Evolutionary conservation across 2,113 vertebrate species (phyloP), one percentile per base, ranked within the genome.

Genomic region (Psilopsiagon aymara): DNA sequence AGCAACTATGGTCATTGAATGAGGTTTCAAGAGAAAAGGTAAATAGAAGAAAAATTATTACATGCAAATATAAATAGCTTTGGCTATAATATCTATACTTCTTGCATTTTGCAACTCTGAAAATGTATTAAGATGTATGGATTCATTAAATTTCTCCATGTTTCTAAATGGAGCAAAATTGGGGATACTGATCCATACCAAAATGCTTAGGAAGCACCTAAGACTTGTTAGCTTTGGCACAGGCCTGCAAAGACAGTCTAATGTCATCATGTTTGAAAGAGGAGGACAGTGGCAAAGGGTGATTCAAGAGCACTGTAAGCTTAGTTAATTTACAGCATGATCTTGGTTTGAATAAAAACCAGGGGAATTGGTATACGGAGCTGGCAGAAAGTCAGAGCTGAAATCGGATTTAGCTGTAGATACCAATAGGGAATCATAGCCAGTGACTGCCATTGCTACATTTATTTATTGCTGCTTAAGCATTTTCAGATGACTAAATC

Each of bases 11-110:
- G 88, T 80, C 4, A 17, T 49, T 93, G 80, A 95, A 96, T 92
- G 93, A 93, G 83, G 82, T 93, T 97, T 96, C 89, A 55, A 49
- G 92, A 94, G 73, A 93, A 95, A 97, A 95, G 75, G 83, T 94
- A 97, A 97, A 96, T 75, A 96, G 76, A 94, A 17, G n/a, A 82
- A 96, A 80, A 91, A 94, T 67, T 33, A 68, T 91, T 95, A 78
- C 79, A 91, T 86, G 81, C 79, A 97, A 95, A 79, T 80, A 74
- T 63, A 88, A 89, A 86, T 66, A 89, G 41, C 64, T 95, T 92
- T 46, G 85, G 47, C 66, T 88, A 10, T 71, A 41, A 66, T 53
- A 49, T 44, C 71, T 73, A 29, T 21, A 19, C 44, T 93, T 71
- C 13, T 88, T 93, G 39, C 9, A 24, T 51, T 92, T 91, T 86